A percentile compares a stretch with the other conserved stretches of the same genome.
phyloP scores from a whole-genome alignment of 2,113 vertebrate genomes.

The Pica pica region DNA sequence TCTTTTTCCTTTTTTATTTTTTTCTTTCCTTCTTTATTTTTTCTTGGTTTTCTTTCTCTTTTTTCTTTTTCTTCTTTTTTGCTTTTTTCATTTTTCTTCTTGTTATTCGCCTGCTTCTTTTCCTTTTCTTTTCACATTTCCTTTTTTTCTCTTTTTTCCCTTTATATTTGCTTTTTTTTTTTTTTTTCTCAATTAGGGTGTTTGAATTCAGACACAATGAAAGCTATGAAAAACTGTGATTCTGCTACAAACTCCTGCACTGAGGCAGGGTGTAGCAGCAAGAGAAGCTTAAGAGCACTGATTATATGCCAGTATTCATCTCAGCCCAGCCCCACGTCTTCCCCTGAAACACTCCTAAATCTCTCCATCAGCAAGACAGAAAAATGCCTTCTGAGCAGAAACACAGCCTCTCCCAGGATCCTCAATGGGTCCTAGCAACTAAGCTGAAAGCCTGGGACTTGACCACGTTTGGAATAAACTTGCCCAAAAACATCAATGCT shows the following conservation, averaged over 20 bases:
- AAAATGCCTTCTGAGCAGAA: conserved; percentile 35
- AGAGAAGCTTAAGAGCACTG: background rate
- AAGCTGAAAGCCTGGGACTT: conserved; percentile 8
- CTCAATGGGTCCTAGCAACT: conserved; percentile 28
- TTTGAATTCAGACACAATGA: background rate
- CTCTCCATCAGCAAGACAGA: background rate
- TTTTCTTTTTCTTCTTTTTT: accelerated
- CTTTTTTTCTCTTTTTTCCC: accelerated
- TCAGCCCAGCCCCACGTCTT: background rate
- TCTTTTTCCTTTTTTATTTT: accelerated
- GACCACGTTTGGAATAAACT: conserved; percentile 62
- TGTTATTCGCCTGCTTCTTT: accelerated
- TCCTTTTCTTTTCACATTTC: accelerated
- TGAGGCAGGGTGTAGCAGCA: background rate
- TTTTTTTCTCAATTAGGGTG: accelerated
- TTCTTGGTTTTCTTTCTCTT: accelerated
- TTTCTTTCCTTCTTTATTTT: accelerated
- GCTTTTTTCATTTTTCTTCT: accelerated
- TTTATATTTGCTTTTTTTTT: accelerated
- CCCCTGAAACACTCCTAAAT: background rate
- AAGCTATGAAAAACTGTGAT: background rate
- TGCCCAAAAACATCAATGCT: conserved; percentile 60
- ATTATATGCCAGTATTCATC: background rate
- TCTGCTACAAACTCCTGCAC: background rate
- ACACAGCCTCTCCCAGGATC: background rate